phyloP scores from a whole-genome alignment of 2,888 invertebrate species.

The Cerastoderma edule region DNA sequence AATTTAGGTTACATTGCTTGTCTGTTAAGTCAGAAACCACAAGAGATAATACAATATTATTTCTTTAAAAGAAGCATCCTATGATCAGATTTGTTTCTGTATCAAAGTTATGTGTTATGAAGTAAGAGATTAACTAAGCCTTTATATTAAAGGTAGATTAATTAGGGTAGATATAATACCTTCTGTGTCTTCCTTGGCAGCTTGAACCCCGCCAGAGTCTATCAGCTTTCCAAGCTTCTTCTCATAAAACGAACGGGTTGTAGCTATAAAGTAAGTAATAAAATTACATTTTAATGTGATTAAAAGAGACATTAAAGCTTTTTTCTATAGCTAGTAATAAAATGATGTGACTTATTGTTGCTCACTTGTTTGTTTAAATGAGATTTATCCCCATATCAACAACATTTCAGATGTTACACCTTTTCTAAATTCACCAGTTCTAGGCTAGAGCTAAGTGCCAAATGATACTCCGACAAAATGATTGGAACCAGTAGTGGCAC shows the following conservation, averaged over 20 bases:
- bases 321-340: background rate
- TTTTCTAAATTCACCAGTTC: background rate
- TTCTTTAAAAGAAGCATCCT: too few relatives aligned
- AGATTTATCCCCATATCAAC: too few relatives aligned
- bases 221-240: conserved; percentile 67
- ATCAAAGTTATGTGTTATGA: too few relatives aligned
- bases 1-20: too few relatives aligned
- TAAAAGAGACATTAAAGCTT: background rate
- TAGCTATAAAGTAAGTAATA: conserved; percentile 51
- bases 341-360: background rate
- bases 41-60: too few relatives aligned
- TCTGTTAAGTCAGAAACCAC: too few relatives aligned
- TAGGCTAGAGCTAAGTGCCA: background rate
- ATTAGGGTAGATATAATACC: conserved; percentile 10
- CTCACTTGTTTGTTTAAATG: too few relatives aligned
- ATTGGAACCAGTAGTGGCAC: too few relatives aligned
- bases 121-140: too few relatives aligned
- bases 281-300: background rate
- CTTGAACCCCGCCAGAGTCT: conserved; percentile 41
- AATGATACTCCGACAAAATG: background rate
- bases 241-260: conserved; percentile 73
- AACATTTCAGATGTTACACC: background rate
- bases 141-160: background rate
- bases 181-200: conserved; percentile 37
- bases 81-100: too few relatives aligned